Evolutionary conservation across 2,113 vertebrate genomes (phyloP), one percentile per base, ranked within the genome.

Genomic region (Myotis brandtii): DNA sequence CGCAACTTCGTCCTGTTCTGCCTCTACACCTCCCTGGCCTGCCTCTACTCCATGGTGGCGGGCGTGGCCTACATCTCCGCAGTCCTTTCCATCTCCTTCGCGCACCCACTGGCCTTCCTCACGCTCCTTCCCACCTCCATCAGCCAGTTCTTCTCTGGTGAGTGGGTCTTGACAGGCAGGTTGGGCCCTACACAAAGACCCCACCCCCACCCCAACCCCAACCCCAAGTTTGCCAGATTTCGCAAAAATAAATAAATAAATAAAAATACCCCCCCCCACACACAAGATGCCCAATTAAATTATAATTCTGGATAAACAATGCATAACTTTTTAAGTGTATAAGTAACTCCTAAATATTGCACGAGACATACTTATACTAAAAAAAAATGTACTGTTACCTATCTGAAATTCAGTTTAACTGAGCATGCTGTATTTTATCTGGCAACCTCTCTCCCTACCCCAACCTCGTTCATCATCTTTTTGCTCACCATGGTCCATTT

Each of bases 1-100:
- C 99, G 99, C 89, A 99, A 99, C 98, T 99, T 99, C 98, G 98
- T 99, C 96, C 99, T 99, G 98, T 99, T 99, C 98, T 99, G 99
- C 96, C 99, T 99, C 96, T 99, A 99, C 97, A 99, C 99, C 0
- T 99, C 99, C 0, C 98, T 99, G 86, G 99, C 99, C 83, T 99
- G 99, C 97, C 98, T 99, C 16, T 99, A 99, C 98, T 99, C 99
- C 76, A 85, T 99, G 98, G 99, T 99, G 97, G 98, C 99, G 3
- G 99, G 99, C 1, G 99, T 99, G 98, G 99, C 99, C 97, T 99
- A 99, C 94, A 99, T 99, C 87, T 99, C 99, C 0, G 98, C 99
- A 9, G 99, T 99, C 86, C 99, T 99, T 83, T 99, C 99, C 70
- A 98, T 99, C 97, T 99, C 99, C 96, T 99, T 99, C 96, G 99